Conservation (phyloP, 2,113 vertebrate genomes). For the Dunckerocampus dactyliophorus region DNA sequence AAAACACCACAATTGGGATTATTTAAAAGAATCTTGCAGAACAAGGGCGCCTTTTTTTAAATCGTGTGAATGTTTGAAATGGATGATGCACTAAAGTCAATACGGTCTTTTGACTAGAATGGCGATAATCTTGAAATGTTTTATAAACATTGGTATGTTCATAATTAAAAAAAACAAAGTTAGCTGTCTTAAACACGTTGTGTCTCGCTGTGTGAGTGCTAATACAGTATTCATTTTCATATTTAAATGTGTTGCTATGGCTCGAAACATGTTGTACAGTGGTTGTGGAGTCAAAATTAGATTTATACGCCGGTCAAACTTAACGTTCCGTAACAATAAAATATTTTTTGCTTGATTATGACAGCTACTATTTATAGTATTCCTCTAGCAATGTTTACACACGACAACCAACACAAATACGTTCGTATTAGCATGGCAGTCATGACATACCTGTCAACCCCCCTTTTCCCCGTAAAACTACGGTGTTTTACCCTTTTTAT, state of each 20-base stretch:
- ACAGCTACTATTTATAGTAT: constrained; percentile 9
- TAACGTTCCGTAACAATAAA: not conserved
- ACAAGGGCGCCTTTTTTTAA: constrained; percentile 21
- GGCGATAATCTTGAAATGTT: constrained; percentile 48
- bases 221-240: constrained; percentile 21
- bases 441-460: constrained; percentile 6
- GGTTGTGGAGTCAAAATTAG: constrained; percentile 1
- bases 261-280: constrained; percentile 56
- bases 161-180: constrained; percentile 42
- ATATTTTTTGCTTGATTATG: too few species aligned
- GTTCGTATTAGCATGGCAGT: constrained; percentile 39
- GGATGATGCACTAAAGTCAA: constrained; percentile 54
- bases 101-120: constrained; percentile 43
- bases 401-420: constrained; percentile 29
- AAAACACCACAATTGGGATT: not conserved
- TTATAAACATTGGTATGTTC: constrained; percentile 49
- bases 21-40: not conserved
- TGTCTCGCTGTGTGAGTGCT: constrained; percentile 19
- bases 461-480: too few species aligned
- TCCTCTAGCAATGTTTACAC: constrained; percentile 44
- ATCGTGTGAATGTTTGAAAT: constrained; percentile 40
- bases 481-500: too few species aligned
- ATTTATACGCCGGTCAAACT: too few species aligned
- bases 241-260: constrained; percentile 45
- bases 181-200: constrained; percentile 59